These are phyloP conservation scores for Elymnias hypermnestra DNA, from an alignment of 1,140 invertebrate genomes.

Conservation along the genomic window DNA sequence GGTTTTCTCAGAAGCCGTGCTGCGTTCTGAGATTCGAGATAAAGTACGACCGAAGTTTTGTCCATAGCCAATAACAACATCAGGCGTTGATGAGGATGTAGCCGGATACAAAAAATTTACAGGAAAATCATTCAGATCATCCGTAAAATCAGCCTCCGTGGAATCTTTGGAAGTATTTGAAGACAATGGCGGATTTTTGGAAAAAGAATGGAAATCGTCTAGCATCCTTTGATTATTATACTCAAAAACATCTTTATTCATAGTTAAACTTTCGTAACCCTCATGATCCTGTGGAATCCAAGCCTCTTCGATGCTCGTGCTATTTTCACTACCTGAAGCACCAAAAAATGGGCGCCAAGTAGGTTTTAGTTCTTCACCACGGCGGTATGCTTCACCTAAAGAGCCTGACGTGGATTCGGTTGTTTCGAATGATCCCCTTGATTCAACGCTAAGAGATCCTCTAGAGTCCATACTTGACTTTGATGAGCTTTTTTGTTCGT, in stretches of 20 bases:
- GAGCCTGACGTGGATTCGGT: conserved; percentile 86
- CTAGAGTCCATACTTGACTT: conserved; percentile 79
- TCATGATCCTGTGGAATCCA: conserved; percentile 86
- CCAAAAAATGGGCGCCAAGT: conserved; percentile 89
- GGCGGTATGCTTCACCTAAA: conserved; percentile 80
- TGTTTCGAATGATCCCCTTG: conserved; percentile 81
- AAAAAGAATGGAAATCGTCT: conserved; percentile 73
- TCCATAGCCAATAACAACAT: conserved; percentile 82
- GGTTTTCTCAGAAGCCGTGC: conserved; percentile 87
- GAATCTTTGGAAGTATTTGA: conserved; percentile 78
- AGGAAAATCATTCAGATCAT: conserved; percentile 85
- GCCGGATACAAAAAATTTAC: conserved; percentile 83
- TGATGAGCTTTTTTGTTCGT: conserved; percentile 76
- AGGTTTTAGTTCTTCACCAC: conserved; percentile 82
- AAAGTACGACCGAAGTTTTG: conserved; percentile 85
- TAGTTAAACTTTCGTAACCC: conserved; percentile 75
- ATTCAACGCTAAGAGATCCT: conserved; percentile 79
- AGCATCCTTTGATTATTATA: conserved; percentile 65
- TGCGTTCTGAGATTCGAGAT: conserved; percentile 90
- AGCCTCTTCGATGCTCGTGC: conserved; percentile 88
- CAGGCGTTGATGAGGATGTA: conserved; percentile 77
- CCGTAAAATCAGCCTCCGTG: conserved; percentile 81
- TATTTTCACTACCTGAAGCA: conserved; percentile 83
- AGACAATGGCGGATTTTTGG: conserved; percentile 75
- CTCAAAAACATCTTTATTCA: conserved; percentile 68